These are phyloP conservation scores for Seriola aureovittata DNA, from an alignment of 2,113 vertebrate genomes.

Conservation along the genomic window DNA sequence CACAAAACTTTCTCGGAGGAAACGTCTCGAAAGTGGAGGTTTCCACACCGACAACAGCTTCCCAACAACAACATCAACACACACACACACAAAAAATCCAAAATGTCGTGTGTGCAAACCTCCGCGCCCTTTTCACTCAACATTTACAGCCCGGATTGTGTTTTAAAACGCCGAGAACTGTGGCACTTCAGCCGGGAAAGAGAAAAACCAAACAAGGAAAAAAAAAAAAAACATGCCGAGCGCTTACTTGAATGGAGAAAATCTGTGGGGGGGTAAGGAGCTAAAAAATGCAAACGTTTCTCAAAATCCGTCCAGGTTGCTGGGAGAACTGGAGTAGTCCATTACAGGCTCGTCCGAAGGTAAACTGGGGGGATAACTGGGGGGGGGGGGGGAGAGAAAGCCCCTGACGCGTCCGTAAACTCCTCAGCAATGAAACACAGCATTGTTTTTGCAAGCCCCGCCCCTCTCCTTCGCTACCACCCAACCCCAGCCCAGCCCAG, in stretches of 20 bases:
- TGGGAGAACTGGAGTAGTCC: conserved; percentile 86
- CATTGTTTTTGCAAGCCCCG: conserved; percentile 89
- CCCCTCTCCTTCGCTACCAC: conserved; percentile 69
- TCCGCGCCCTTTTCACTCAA: conserved; percentile 70
- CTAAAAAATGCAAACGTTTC: conserved; percentile 78
- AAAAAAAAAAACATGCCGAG: conserved; percentile 61
- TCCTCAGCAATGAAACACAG: conserved; percentile 91
- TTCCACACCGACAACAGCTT: neutral
- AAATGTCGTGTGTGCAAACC: conserved; percentile 10
- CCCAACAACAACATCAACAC: no score
- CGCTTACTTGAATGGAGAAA: conserved; percentile 84
- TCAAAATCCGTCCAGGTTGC: conserved; percentile 84
- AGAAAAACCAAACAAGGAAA: conserved; percentile 3
- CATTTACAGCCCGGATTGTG: conserved; percentile 23
- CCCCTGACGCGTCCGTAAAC: conserved; percentile 86
- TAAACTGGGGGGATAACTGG: conserved; percentile 83
- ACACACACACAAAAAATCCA: neutral
- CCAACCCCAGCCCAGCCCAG: conserved; percentile 49
- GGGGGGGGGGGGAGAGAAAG: conserved; percentile 66
- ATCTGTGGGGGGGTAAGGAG: conserved; percentile 59
- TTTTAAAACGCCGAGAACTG: conserved; percentile 19
- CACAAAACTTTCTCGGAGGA: conserved; percentile 72
- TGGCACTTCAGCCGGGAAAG: conserved; percentile 51
- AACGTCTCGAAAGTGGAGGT: conserved; percentile 23
- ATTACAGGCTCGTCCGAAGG: conserved; percentile 89